A percentile compares a stretch with the other conserved stretches of the same genome.
Evolutionary conservation across 2,797 vertebrate genomes (phyloP).

Genomic region (Allobates femoralis): DNA sequence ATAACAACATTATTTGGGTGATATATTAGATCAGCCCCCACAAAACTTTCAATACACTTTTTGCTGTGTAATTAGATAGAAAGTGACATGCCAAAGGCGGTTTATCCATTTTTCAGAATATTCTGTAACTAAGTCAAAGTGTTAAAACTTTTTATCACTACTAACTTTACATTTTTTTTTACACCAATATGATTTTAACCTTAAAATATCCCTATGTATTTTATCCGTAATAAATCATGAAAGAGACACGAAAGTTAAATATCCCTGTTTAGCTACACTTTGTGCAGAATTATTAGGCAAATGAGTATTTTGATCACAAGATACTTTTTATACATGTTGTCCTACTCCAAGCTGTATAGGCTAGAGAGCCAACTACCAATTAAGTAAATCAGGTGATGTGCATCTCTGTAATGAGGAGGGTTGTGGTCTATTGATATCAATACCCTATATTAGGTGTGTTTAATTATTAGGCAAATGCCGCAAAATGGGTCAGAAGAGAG

Average conservation of each 20-base stretch:
- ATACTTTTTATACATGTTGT: too few relatives aligned
- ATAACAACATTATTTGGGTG: constrained; percentile 12
- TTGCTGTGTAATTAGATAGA: constrained; percentile 24
- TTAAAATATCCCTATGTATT: background rate
- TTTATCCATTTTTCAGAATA: constrained; percentile 6
- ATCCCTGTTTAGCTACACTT: too few relatives aligned
- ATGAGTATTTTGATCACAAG: too few relatives aligned
- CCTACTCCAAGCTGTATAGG: too few relatives aligned
- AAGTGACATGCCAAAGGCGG: background rate
- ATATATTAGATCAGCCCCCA: constrained; percentile 22
- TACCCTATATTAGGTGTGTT: too few relatives aligned
- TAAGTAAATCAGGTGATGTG: too few relatives aligned
- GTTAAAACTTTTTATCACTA: background rate
- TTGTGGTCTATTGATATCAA: too few relatives aligned
- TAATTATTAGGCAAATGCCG: too few relatives aligned
- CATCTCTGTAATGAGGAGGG: too few relatives aligned
- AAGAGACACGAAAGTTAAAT: background rate
- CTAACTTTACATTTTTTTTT: background rate
- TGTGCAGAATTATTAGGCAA: too few relatives aligned
- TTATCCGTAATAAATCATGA: background rate
- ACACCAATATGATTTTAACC: background rate
- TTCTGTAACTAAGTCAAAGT: background rate
- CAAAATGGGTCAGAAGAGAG: too few relatives aligned
- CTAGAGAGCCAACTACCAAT: too few relatives aligned
- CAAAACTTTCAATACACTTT: background rate